Conservation (phyloP, 2,113 vertebrate genomes). For the Mus spicilegus region DNA sequence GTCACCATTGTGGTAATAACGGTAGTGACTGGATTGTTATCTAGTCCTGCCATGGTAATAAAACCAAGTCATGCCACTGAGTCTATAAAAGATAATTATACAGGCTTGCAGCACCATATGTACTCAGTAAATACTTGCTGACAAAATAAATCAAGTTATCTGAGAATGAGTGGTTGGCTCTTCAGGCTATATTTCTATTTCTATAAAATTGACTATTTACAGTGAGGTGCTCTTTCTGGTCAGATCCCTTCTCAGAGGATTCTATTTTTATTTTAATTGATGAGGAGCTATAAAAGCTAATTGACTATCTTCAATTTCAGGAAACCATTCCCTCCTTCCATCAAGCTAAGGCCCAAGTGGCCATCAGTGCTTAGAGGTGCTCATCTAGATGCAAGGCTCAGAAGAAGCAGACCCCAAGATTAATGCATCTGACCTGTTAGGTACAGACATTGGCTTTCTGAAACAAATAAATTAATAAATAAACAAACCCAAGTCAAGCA, state of each 20-base stretch:
- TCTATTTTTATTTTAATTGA: slow-evolving; percentile 74
- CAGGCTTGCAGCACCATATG: background rate
- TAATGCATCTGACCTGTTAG: slow-evolving; percentile 63
- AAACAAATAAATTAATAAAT: background rate
- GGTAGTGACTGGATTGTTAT: no score
- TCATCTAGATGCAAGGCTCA: background rate
- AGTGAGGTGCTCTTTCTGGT: slow-evolving; percentile 55
- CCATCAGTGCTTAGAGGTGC: slow-evolving; percentile 53
- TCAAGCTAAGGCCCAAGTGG: slow-evolving; percentile 52
- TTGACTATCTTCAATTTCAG: slow-evolving; percentile 59
- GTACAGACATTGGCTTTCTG: background rate
- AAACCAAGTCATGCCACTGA: background rate
- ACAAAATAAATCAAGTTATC: slow-evolving; percentile 55
- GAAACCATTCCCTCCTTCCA: slow-evolving; percentile 48
- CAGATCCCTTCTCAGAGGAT: slow-evolving; percentile 48
- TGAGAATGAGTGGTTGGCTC: background rate
- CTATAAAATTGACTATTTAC: slow-evolving; percentile 69
- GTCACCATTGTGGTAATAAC: background rate
- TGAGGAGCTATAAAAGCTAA: slow-evolving; percentile 71
- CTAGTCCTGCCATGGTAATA: background rate
- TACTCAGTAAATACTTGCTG: slow-evolving; percentile 54
- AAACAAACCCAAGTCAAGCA: slow-evolving; percentile 40
- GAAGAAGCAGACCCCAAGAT: slow-evolving; percentile 37
- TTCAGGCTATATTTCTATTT: slow-evolving; percentile 27
- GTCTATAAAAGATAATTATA: background rate